A percentile compares a stretch with the other conserved stretches of the same genome.
These are phyloP conservation scores for Lycopodina hypogea DNA, from an alignment of 37 sponge, comb jelly and placozoan species.

Conservation along the genomic window DNA sequence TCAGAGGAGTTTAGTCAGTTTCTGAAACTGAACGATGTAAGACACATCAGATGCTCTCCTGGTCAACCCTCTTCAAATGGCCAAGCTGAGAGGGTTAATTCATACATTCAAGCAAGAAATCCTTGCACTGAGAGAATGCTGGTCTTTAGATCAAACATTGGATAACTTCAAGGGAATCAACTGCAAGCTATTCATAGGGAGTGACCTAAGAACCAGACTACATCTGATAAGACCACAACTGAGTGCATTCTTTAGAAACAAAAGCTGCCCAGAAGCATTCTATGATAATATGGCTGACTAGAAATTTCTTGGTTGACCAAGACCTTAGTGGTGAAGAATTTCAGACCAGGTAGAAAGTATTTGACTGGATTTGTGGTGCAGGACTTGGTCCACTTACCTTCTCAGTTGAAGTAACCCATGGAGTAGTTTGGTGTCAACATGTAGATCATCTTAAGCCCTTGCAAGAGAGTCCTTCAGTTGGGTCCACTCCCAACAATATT, in stretches of 20 bases:
- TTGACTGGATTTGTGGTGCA: background rate
- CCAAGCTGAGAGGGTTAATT: conserved; percentile 41
- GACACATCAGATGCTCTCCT: conserved; percentile 20
- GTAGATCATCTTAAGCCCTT: background rate
- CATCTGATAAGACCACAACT: background rate
- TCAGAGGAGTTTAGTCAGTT: conserved; percentile 26
- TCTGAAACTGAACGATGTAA: conserved; percentile 24
- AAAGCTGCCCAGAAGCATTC: background rate
- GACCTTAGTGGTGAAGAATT: background rate
- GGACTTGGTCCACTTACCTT: background rate
- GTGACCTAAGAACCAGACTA: conserved; percentile 4
- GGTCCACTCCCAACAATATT: background rate
- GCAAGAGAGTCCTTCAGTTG: background rate
- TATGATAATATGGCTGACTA: too few relatives aligned
- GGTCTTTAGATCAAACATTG: background rate
- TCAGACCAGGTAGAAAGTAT: background rate
- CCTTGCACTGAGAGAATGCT: background rate
- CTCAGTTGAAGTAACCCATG: background rate
- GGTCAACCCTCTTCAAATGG: conserved; percentile 59
- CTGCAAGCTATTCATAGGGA: conserved; percentile 15
- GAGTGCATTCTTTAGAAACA: background rate
- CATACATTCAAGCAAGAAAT: conserved; percentile 34
- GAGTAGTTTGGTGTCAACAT: background rate
- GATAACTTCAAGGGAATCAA: too few relatives aligned
- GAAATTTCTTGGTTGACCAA: background rate